Evolutionary conservation across 2,113 vertebrate species (phyloP), one percentile per base, ranked within the genome.

Genomic region (Podarcis muralis): DNA sequence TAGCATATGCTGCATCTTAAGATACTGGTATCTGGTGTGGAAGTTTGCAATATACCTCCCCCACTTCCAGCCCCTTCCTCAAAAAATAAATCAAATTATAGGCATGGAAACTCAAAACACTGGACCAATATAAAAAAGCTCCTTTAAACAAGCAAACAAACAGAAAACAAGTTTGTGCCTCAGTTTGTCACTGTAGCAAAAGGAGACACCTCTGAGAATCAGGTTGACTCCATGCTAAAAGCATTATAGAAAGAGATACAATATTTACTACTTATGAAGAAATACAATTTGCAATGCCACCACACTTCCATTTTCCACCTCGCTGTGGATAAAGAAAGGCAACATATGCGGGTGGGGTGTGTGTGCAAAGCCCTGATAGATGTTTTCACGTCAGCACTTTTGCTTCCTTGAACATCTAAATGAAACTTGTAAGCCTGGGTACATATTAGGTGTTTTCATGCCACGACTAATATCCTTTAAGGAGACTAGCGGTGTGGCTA

Each of bases 401-500:
- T 88, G 59, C 83, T 80, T 81, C 25, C 22, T 6, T 57, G 43
- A 87, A 69, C 82, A 87, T 84, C 88, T 89, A 85, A 92, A 57
- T 57, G 77, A 57, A 78, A 89, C 76, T 85, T 92, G 65, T 22
- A 92, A 93, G 75, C 20, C 83, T 86, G 43, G 81, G 32, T 83
- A 65, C 78, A 85, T 75, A 88, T 88, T 88, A 74, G 20, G 37
- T 40, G n/a, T 23, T 85, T 93, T 92, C 84, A 89, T 77, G 83
- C 32, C 76, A 5, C 62, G 86, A 85, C 27, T 74, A 78, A 90
- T 84, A 43, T 83, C 90, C 16, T 85, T 57, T 32, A 86, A 48
- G 35, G 6, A 90, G 72, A 88, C 53, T 53, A 69, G 66, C 75
- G 30, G 83, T 57, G 65, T 83, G 76, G 89, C 48, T 89, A 90